A percentile compares a stretch with the other conserved stretches of the same genome.
Conservation (phyloP, 2,113 vertebrate genomes). For the Peromyscus leucopus region DNA sequence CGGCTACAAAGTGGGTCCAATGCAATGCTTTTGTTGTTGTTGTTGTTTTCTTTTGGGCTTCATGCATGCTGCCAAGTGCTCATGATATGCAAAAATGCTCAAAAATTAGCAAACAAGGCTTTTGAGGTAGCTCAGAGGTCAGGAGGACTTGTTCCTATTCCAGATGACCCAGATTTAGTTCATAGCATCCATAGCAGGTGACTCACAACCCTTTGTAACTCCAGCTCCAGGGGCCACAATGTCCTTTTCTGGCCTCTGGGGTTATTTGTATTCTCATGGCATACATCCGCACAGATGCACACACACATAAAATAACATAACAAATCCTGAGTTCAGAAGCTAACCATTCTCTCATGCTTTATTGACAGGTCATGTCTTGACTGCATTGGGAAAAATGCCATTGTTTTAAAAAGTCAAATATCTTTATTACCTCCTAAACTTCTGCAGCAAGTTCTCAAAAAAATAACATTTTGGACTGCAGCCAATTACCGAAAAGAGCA, state of each 20-base stretch:
- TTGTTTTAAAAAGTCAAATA: slow-evolving; percentile 89
- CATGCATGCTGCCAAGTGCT: background rate
- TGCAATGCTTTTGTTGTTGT: background rate
- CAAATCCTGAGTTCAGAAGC: background rate
- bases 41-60: background rate
- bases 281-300: background rate
- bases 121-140: background rate
- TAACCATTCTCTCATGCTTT: background rate
- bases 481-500: slow-evolving; percentile 87
- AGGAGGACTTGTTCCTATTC: background rate
- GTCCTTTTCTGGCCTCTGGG: background rate
- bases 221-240: no score
- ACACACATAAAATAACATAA: background rate
- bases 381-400: slow-evolving; percentile 91
- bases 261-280: background rate
- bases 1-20: background rate
- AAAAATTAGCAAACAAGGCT: background rate
- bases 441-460: slow-evolving; percentile 89
- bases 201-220: background rate
- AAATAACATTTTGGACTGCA: slow-evolving; percentile 93
- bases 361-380: slow-evolving; percentile 92
- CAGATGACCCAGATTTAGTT: background rate
- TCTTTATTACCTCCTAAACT: slow-evolving; percentile 91
- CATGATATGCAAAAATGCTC: background rate
- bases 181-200: no score